Percentiles rank a stretch among this genome's conserved stretches.
Evolutionary conservation across 1,140 invertebrate species (phyloP).

Genomic region (Drosophila lacertosa): DNA sequence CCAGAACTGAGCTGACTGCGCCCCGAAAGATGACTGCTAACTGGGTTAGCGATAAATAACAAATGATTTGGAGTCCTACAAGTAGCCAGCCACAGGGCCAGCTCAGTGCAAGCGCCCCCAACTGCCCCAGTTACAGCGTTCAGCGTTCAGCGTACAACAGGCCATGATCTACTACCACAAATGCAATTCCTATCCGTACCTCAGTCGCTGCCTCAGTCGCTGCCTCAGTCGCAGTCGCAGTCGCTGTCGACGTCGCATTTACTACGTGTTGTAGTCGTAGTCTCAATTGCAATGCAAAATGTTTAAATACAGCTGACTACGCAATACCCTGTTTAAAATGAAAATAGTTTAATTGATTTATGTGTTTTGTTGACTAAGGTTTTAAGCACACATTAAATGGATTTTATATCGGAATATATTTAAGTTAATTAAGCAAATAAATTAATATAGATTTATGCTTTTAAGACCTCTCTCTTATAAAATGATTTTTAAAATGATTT

Average conservation of each 20-base stretch:
- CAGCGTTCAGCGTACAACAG: slow-evolving; percentile 43
- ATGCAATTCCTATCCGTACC: slow-evolving; percentile 31
- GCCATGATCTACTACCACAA: slow-evolving; percentile 79
- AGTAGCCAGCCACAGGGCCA: slow-evolving; percentile 57
- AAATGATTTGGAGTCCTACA: slow-evolving; percentile 73
- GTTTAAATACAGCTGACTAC: too few species aligned
- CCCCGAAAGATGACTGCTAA: slow-evolving; percentile 51
- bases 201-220: slow-evolving; percentile 7
- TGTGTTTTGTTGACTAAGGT: too few species aligned
- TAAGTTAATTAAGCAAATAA: too few species aligned
- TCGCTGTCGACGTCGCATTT: slow-evolving; percentile 9
- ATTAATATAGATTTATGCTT: too few species aligned
- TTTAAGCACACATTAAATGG: too few species aligned
- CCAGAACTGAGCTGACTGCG: slow-evolving; percentile 20
- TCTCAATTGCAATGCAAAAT: slow-evolving; percentile 40
- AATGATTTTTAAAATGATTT: too few species aligned
- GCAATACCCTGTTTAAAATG: background rate
- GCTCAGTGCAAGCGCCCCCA: slow-evolving; percentile 60
- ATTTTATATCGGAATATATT: too few species aligned
- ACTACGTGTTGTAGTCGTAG: slow-evolving; percentile 24
- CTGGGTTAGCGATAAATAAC: slow-evolving; percentile 78
- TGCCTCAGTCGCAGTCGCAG: background rate
- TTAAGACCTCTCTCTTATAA: too few species aligned
- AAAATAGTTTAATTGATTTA: too few species aligned
- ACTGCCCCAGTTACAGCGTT: slow-evolving; percentile 59